Base-by-base conservation (phyloP, 37 sponge, comb jelly and placozoan species). In the Mnemiopsis leidyi region DNA sequence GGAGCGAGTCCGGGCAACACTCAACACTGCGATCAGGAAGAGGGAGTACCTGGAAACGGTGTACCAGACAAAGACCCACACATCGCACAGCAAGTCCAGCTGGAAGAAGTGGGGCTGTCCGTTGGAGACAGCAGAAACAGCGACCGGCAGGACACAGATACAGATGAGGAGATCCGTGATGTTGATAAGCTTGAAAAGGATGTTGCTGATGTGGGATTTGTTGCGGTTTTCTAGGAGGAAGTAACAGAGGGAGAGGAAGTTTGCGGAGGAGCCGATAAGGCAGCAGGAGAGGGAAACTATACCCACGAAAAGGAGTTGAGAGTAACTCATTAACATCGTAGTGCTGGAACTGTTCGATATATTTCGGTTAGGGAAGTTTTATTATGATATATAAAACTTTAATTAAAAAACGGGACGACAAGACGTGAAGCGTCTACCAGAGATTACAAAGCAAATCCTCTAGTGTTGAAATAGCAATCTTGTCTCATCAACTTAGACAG, bases 21-120 rank as follows among this genome's bases (percentile, higher is more conserved):
- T 77, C 79, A 77, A 32, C 36, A 77, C 79, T 5, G 79, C 79
- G 33, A 77, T 77, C 79, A 77, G 79, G 79, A 77, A 77, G 79
- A 77, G 79, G 18, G 79, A 77, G 79, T 32, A 77, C 79, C 79
- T 33, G 79, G 32, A 77, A 20, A 77, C 32, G 3, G 79, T 77
- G 79, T 77, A 77, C 79, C 79, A 77, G 35, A 77, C 32, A 32
- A 77, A 77, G 1, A 77, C 79, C 79, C 79, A 77, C 32, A 13
- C 18, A 20, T 77, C 36, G 36, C 79, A 77, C 32, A 77, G 35
- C 1, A 77, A 20, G 3, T 26, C 32, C 79, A 32, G 18, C 32
- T 18, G 9, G 79, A 77, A 77, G 79, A 77, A 13, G 26, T 77
- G 79, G 35, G 79, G 79, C 2, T 36, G 33, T 18, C 79, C 79